These are phyloP conservation scores for Drosophila anomalata DNA, from an alignment of 2,888 invertebrate genomes.

Conservation along the genomic window DNA sequence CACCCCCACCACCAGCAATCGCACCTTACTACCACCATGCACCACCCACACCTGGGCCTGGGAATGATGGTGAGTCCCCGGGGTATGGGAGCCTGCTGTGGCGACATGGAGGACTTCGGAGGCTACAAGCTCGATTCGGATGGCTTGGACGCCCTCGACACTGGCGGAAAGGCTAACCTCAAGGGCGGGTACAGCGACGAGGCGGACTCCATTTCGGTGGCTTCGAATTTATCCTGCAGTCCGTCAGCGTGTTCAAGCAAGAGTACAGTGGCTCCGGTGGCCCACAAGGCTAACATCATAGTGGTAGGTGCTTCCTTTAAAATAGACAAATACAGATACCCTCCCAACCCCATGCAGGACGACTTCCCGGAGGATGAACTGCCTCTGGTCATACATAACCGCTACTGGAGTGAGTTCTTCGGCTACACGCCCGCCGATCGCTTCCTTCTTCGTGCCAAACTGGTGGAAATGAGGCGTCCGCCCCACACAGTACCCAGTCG, in stretches of 20 bases:
- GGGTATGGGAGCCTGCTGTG: slow-evolving; percentile 50
- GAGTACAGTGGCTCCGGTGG: slow-evolving; percentile 5
- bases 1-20: background rate
- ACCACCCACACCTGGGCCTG: background rate
- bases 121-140: slow-evolving; percentile 12
- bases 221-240: slow-evolving; percentile 28
- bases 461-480: slow-evolving; percentile 87
- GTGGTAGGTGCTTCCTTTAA: slow-evolving; percentile 48
- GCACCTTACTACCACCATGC: background rate
- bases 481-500: slow-evolving; percentile 87
- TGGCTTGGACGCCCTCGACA: background rate
- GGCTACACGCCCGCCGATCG: slow-evolving; percentile 86
- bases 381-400: slow-evolving; percentile 63
- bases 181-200: slow-evolving; percentile 17
- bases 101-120: slow-evolving; percentile 53
- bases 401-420: slow-evolving; percentile 77
- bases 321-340: background rate
- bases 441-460: slow-evolving; percentile 87
- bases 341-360: slow-evolving; percentile 23
- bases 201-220: slow-evolving; percentile 29
- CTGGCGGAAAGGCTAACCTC: background rate
- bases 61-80: background rate
- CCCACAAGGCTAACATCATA: slow-evolving; percentile 24
- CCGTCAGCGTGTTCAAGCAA: slow-evolving; percentile 30
- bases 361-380: slow-evolving; percentile 37